Evolutionary conservation across 2,113 vertebrate genomes (phyloP).

Genomic region (Paratilapia polleni): DNA sequence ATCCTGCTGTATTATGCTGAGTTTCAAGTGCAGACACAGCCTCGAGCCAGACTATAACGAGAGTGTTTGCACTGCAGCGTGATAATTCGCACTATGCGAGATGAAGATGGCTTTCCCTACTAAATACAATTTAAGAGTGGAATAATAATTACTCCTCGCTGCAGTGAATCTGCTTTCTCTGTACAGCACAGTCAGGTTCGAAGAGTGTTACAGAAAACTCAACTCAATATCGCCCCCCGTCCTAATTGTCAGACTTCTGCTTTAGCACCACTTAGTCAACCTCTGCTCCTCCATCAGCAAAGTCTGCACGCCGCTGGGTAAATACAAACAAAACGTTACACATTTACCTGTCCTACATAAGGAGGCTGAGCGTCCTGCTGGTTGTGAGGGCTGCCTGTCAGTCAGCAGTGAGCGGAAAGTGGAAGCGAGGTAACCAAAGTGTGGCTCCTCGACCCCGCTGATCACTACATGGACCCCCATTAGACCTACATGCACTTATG

Average conservation of each 20-base stretch:
- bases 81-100: slow-evolving; percentile 57
- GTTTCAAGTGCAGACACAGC: slow-evolving; percentile 41
- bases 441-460: slow-evolving; percentile 77
- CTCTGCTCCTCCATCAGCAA: slow-evolving; percentile 79
- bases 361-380: slow-evolving; percentile 76
- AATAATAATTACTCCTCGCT: slow-evolving; percentile 61
- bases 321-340: slow-evolving; percentile 80
- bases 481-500: slow-evolving; percentile 73
- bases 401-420: slow-evolving; percentile 76
- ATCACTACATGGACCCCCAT: slow-evolving; percentile 76
- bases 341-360: slow-evolving; percentile 86
- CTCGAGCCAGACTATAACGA: slow-evolving; percentile 16
- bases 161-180: slow-evolving; percentile 63
- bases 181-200: slow-evolving; percentile 40
- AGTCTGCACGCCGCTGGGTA: slow-evolving; percentile 73
- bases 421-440: slow-evolving; percentile 73
- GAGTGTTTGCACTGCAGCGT: slow-evolving; percentile 45
- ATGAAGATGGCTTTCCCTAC: slow-evolving; percentile 42
- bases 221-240: slow-evolving; percentile 64
- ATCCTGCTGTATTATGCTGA: slow-evolving; percentile 42
- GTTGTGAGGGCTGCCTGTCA: slow-evolving; percentile 76
- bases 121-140: slow-evolving; percentile 69
- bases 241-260: slow-evolving; percentile 13
- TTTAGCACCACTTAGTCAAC: slow-evolving; percentile 44
- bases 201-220: slow-evolving; percentile 19